phyloP scores from a whole-genome alignment of 2,113 vertebrate genomes.

The Melierax canorus region DNA sequence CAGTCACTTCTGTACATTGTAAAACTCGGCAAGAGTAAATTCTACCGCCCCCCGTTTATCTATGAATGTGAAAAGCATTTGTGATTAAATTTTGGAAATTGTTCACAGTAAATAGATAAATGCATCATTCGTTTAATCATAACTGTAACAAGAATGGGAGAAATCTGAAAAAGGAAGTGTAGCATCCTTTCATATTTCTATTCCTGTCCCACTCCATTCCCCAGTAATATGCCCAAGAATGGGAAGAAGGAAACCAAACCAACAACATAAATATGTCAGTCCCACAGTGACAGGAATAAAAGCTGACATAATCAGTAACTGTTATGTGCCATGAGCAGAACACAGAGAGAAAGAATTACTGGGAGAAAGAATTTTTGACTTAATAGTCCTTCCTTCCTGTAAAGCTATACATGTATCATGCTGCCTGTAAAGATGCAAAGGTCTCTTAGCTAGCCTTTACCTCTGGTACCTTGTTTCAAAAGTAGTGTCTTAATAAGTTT shows the following conservation, averaged over 20 bases:
- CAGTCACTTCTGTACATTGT: not conserved
- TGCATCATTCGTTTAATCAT: not conserved
- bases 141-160: not conserved
- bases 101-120: not conserved
- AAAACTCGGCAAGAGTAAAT: not conserved
- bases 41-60: not conserved
- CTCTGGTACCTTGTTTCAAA: not conserved
- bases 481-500: not conserved
- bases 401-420: not conserved
- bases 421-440: not conserved
- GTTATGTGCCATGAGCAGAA: not conserved
- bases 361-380: not conserved
- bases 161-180: not conserved
- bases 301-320: not conserved
- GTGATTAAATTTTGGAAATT: not conserved
- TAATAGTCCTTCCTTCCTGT: not conserved
- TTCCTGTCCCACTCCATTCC: not conserved
- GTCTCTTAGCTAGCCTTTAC: not conserved
- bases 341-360: not conserved
- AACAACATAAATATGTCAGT: not conserved
- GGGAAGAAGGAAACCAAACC: not conserved
- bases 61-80: not conserved
- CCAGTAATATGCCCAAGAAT: not conserved
- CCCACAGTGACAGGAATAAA: not conserved
- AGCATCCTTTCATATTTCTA: not conserved